phyloP scores from a whole-genome alignment of 2,888 invertebrate genomes.

The Latrodectus elegans region DNA sequence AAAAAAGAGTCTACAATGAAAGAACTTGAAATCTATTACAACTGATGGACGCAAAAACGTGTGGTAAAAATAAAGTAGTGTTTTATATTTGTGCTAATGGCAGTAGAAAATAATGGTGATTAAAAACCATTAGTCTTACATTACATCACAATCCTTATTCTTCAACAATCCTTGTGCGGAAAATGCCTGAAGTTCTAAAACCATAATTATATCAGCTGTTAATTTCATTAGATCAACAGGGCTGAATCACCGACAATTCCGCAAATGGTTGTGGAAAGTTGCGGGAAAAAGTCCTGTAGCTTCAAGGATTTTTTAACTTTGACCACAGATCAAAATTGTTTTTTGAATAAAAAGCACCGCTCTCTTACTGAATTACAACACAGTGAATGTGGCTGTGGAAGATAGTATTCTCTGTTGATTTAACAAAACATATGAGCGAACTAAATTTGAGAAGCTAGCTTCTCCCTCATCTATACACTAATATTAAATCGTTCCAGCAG shows the following conservation, averaged over 20 bases:
- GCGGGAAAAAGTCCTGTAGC: constrained; percentile 12
- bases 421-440: neutral
- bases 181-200: constrained; percentile 22
- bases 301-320: neutral
- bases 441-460: constrained; percentile 6
- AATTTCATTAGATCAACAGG: neutral
- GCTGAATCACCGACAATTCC: constrained; percentile 10
- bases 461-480: constrained; percentile 13
- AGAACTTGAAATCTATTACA: constrained; percentile 1
- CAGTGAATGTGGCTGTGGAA: constrained; percentile 8
- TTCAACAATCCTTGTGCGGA: constrained; percentile 19
- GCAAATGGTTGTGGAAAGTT: constrained; percentile 4
- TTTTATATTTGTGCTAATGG: neutral
- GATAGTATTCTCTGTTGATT: constrained; percentile 16
- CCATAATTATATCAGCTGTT: constrained; percentile 3
- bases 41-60: neutral
- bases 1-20: neutral
- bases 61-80: neutral
- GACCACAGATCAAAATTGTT: neutral
- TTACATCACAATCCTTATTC: constrained; percentile 22
- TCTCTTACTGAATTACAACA: constrained; percentile 7
- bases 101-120: neutral
- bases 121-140: neutral
- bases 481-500: constrained; percentile 1
- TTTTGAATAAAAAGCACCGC: neutral